These are phyloP conservation scores for Phalloptychus januarius DNA, from an alignment of 2,797 vertebrate species.

Conservation along the genomic window DNA sequence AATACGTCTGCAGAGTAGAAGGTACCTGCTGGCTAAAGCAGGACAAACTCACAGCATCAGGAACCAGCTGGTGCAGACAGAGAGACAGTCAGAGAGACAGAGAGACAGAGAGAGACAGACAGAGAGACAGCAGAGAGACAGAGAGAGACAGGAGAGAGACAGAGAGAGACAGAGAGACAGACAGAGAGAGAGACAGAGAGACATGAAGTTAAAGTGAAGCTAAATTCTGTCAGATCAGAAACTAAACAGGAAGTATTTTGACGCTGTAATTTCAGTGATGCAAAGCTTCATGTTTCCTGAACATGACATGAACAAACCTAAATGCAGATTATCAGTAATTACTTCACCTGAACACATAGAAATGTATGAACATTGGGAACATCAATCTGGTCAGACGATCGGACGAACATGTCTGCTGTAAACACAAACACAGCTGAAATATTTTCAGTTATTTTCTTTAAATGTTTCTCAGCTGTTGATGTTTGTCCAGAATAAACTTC, in stretches of 20 bases:
- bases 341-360: too few relatives aligned
- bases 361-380: neutral
- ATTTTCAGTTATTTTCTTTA: neutral
- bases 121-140: too few relatives aligned
- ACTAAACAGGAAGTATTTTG: neutral
- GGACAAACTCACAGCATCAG: neutral
- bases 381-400: too few relatives aligned
- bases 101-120: rapidly evolving
- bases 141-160: too few relatives aligned
- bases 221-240: neutral
- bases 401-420: too few relatives aligned
- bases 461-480: neutral
- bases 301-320: neutral
- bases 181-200: neutral
- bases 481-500: neutral
- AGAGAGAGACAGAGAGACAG: neutral
- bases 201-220: too few relatives aligned
- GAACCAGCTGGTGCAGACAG: neutral
- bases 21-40: neutral
- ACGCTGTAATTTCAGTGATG: neutral
- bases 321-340: too few relatives aligned
- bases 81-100: neutral
- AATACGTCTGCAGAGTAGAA: neutral
- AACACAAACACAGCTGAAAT: neutral
- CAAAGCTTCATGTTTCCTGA: neutral